Conservation (phyloP, 2,113 vertebrate genomes). For the Lamprologus ornatipinnis region DNA sequence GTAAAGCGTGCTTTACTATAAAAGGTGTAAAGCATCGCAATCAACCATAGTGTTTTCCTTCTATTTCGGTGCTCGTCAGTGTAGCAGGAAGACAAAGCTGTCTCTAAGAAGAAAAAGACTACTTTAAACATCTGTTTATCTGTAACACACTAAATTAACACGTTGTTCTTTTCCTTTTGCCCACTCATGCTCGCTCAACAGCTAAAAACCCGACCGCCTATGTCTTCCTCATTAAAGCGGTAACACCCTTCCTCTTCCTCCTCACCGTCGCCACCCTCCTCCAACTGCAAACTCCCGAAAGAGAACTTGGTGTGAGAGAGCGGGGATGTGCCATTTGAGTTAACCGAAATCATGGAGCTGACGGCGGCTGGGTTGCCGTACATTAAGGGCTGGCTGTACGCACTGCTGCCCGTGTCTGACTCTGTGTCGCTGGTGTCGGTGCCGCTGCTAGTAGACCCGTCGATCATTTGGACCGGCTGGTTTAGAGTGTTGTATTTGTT, state of each 20-base stretch:
- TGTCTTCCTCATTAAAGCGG: slow-evolving; percentile 73
- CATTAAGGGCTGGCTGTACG: slow-evolving; percentile 68
- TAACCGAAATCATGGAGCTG: slow-evolving; percentile 57
- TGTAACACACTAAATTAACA: neutral
- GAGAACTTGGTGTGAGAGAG: slow-evolving; percentile 65
- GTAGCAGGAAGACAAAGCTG: neutral
- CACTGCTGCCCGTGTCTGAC: slow-evolving; percentile 72
- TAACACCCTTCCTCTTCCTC: slow-evolving; percentile 64
- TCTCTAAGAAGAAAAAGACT: neutral
- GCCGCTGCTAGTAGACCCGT: slow-evolving; percentile 85
- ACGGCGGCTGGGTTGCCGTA: slow-evolving; percentile 75
- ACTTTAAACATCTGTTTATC: neutral
- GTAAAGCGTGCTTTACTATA: neutral
- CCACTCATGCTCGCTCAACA: slow-evolving; percentile 37
- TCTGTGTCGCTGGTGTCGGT: slow-evolving; percentile 85
- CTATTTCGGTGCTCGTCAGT: neutral
- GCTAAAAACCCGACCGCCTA: slow-evolving; percentile 67
- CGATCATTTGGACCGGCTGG: slow-evolving; percentile 76
- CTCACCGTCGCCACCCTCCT: slow-evolving; percentile 70
- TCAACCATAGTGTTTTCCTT: neutral
- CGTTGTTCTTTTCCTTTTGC: neutral
- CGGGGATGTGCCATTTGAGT: slow-evolving; percentile 32
- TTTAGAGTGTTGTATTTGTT: slow-evolving; percentile 50
- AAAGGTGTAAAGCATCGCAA: neutral
- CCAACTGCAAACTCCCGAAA: slow-evolving; percentile 70